Evolutionary conservation across 2,888 invertebrate species (phyloP), one percentile per base, ranked within the genome.

Genomic region (Galerucella nymphaeae): DNA sequence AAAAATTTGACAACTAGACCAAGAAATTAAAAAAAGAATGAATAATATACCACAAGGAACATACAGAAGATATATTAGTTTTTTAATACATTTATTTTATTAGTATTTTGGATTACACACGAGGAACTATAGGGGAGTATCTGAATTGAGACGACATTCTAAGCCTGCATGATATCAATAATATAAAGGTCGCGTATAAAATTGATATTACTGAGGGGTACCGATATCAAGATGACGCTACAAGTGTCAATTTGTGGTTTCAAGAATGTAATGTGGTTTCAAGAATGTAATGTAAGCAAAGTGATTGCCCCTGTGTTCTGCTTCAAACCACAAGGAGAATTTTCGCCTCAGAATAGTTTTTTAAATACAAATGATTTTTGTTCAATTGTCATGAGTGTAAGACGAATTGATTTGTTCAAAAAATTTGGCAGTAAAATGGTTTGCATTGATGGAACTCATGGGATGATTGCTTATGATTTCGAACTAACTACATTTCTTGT

Each of bases 351-450:
- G 20, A 62, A 72, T n/a, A n/a, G 9, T 42, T 16, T 72, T 18
- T 73, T 80, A 18, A 66, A 68, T 53, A 53, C 48, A n/a, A 55
- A 77, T 16, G 81, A 81, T 76, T 81, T 81, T 64, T 66, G 79
- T 48, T 65, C 81, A 11, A 72, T 77, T 2, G 71, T 80, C 11
- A 79, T 81, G 78, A 80, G 78, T 53, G 41, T 70, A 62, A 71
- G 59, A 14, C 82, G 82, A 68, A 50, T 66, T 16, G 72, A 75
- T 20, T 72, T 81, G 23, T 62, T 82, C n/a, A 69, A 72, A 63
- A 78, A 79, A 70, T 81, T 77, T 66, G 76, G 79, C 18, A 69
- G 57, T 45, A 62, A 71, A 64, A 64, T 76, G 42, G 67, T 79
- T 20, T 61, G 65, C 48, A 61, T 78, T 14, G 77, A 79, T 67